Evolutionary conservation across 2,888 invertebrate species (phyloP), one percentile per base, ranked within the genome.

Genomic region (Andrena hattorfiana): DNA sequence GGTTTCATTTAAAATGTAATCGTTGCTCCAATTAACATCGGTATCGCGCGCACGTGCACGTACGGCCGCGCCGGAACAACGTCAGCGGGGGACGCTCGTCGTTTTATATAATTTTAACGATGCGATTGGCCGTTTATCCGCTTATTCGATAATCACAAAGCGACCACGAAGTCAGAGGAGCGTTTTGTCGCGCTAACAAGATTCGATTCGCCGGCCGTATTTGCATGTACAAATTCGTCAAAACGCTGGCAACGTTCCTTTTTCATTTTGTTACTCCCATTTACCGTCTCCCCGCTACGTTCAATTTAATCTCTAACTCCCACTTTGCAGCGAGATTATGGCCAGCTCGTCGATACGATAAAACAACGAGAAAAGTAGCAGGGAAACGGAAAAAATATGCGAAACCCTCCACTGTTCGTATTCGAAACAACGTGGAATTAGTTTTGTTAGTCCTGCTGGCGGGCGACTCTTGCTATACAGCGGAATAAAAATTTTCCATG

Each of bases 1-100:
- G 69, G 77, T 80, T 80, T 77, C 70, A 77, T 77, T 77, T 77
- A 77, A 77, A 77, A 80, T 80, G 79, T 80, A 77, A 77, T 80
- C 77, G 77, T 71, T 51, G 77, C 64, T 51, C 77, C 69, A 79
- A 77, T 79, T 79, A 79, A 79, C 79, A 64, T 70, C 69, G 59
- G 70, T 70, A 76, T 72, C 60, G 62, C 16, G 60, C 7, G 66
- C 48, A 8, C 49, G 48, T 35, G 35, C 2, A n/a, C 16, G 20
- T 6, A 7, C 20, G 8, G n/a, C 26, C 30, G 60, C 32, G 23
- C 48, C 26, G 35, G 42, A 42, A 42, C 42, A 23, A 30, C 49
- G 49, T 10, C 54, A 28, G 67, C 48, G 6, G 10, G 23, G 2
- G 23, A 54, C 13, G 26, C n/a, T 35, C 67, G 54, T 49, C 77